Evolutionary conservation across 2,888 invertebrate species (phyloP), one percentile per base, ranked within the genome.

Genomic region (Endotricha flammealis): DNA sequence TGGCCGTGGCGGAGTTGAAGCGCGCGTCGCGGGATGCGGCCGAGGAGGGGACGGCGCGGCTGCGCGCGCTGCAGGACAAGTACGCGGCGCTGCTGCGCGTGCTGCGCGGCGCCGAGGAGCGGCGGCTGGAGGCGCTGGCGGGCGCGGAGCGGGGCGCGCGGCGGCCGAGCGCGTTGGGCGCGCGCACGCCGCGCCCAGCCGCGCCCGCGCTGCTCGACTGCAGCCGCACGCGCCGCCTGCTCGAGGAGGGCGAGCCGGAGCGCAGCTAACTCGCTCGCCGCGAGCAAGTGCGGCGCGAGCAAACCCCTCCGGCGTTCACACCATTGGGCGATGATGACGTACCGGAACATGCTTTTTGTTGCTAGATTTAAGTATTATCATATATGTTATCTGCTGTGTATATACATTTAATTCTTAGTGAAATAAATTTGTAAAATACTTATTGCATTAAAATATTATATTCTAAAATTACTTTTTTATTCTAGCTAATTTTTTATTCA

Each of bases 1-100:
- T 83, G 45, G 71, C 78, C 25, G 81, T 90, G 45, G 73, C 89
- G 9, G 71, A 70, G 61, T 58, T 72, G 57, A 79, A 61, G 78
- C 85, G 55, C 74, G 89, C 50, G 65, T 89, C 50, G 62, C 73
- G 46, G 87, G 76, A 73, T 41, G 72, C 79, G 29, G 81, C 90
- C 41, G 91, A 91, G 50, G 91, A 91, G 59, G 89, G 89, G 58
- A 85, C 88, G 55, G 88, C 89, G 54, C 81, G 89, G 51, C 54
- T 89, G 49, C 86, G 87, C 44, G 88, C 89, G 7, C 73, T 88
- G 41, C 88, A 86, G 49, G 89, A 89, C 52, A 90, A 90, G 67
- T 91, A 90, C 69, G 67, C 78, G 46, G 85, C 88, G 44, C 85
- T 90, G 53, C 74, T 88, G 57, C 80, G 87, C 38, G 85, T 89